Evolutionary conservation across 2,888 invertebrate genomes (phyloP).

Genomic region (Acleris laterana): DNA sequence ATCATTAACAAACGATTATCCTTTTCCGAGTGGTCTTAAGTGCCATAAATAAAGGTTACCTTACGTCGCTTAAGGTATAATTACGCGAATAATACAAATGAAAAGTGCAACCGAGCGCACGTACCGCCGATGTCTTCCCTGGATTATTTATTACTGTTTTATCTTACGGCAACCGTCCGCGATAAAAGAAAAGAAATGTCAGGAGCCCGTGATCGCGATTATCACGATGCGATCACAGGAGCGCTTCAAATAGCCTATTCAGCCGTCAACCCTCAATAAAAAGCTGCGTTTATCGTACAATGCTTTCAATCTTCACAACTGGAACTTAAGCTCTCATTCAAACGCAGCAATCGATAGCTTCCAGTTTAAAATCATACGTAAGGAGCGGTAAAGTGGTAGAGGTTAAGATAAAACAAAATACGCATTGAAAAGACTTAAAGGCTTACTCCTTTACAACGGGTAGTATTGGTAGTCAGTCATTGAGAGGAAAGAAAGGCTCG

Average conservation of each 20-base stretch:
- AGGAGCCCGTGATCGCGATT: slow-evolving; percentile 76
- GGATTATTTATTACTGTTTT: slow-evolving; percentile 80
- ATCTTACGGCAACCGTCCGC: slow-evolving; percentile 74
- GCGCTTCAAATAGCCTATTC: slow-evolving; percentile 49
- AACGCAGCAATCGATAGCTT: slow-evolving; percentile 48
- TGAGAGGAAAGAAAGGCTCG: slow-evolving; percentile 65
- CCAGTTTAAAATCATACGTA: background rate
- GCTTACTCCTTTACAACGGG: slow-evolving; percentile 62
- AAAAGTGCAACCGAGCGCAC: slow-evolving; percentile 74
- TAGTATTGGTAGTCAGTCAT: slow-evolving; percentile 74
- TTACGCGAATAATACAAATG: slow-evolving; percentile 77
- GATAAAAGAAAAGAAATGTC: slow-evolving; percentile 83
- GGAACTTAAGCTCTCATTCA: background rate
- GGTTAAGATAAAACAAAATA: slow-evolving; percentile 63
- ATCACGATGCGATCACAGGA: slow-evolving; percentile 76
- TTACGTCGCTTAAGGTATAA: slow-evolving; percentile 66
- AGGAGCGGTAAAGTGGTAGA: slow-evolving; percentile 34
- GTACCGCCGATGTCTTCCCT: slow-evolving; percentile 66
- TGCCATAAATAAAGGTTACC: slow-evolving; percentile 62
- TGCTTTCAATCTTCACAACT: slow-evolving; percentile 33
- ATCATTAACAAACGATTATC: slow-evolving; percentile 67
- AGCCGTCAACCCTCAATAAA: background rate
- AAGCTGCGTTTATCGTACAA: slow-evolving; percentile 41
- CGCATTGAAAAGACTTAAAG: slow-evolving; percentile 68
- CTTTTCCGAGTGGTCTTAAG: slow-evolving; percentile 53